Conservation (phyloP, 2,888 invertebrate species). For the Didymodactylos carnosus region DNA sequence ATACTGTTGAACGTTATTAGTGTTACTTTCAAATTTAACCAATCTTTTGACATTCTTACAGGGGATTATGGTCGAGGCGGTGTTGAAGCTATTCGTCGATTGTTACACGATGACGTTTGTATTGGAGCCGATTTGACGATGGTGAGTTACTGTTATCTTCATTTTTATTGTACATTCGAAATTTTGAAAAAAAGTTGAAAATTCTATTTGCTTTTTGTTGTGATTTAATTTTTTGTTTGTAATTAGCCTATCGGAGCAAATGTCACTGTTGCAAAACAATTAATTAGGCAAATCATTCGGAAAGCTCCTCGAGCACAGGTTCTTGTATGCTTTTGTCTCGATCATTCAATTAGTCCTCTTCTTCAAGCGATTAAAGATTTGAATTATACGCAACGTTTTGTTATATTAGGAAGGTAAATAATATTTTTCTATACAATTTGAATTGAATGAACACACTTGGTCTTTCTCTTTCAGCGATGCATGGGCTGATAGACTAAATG, state of each 20-base stretch:
- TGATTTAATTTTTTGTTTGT: neutral
- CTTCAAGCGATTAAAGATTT: constrained; percentile 44
- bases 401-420: constrained; percentile 49
- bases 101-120: neutral
- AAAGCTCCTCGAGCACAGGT: constrained; percentile 37
- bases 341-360: constrained; percentile 48
- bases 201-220: neutral
- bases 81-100: constrained; percentile 9
- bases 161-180: too few relatives aligned
- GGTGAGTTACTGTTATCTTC: too few relatives aligned
- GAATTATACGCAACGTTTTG: constrained; percentile 42
- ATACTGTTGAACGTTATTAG: neutral
- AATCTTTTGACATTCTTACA: neutral
- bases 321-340: constrained; percentile 60
- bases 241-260: neutral
- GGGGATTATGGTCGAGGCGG: constrained; percentile 12
- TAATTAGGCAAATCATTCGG: constrained; percentile 1
- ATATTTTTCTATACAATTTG: neutral
- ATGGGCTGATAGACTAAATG: constrained; percentile 54
- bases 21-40: neutral
- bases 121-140: constrained; percentile 1
- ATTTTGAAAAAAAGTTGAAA: too few relatives aligned
- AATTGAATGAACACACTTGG: neutral
- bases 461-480: constrained; percentile 44
- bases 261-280: neutral